Percentiles rank a stretch among this genome's conserved stretches.
phyloP scores from a whole-genome alignment of 2,888 invertebrate genomes.

The Phalera bucephala region DNA sequence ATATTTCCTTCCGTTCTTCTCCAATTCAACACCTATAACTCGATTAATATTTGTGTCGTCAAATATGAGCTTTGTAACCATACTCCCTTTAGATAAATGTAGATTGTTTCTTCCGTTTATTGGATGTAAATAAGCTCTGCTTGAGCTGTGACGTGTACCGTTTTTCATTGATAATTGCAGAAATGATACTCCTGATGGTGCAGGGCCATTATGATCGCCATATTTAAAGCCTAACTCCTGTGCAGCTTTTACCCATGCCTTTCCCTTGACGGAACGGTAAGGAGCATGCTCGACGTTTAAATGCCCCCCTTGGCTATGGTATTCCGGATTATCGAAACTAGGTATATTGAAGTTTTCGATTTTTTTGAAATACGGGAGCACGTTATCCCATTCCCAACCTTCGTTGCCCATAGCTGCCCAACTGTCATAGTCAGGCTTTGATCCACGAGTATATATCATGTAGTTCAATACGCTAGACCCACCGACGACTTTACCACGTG shows the following conservation, averaged over 20 bases:
- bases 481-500: constrained; percentile 91
- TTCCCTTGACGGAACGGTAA: constrained; percentile 74
- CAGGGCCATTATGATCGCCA: constrained; percentile 85
- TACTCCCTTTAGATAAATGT: constrained; percentile 82
- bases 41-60: constrained; percentile 73
- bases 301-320: constrained; percentile 82
- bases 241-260: constrained; percentile 85
- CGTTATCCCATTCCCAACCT: constrained; percentile 89
- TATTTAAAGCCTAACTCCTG: constrained; percentile 83
- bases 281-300: constrained; percentile 81
- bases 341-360: constrained; percentile 87
- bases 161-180: constrained; percentile 85
- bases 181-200: constrained; percentile 84
- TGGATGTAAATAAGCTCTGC: constrained; percentile 86
- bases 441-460: constrained; percentile 91
- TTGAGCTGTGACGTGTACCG: constrained; percentile 86
- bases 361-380: constrained; percentile 90
- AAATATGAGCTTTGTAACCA: constrained; percentile 83
- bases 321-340: constrained; percentile 70
- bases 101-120: constrained; percentile 84
- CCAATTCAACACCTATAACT: constrained; percentile 84
- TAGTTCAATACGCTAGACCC: constrained; percentile 91
- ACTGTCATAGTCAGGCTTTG: constrained; percentile 87
- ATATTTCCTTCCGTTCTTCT: constrained; percentile 73
- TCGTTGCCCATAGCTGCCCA: constrained; percentile 89